Base-by-base conservation (phyloP, 1,140 invertebrate genomes). In the Heliconius eleuchia region DNA sequence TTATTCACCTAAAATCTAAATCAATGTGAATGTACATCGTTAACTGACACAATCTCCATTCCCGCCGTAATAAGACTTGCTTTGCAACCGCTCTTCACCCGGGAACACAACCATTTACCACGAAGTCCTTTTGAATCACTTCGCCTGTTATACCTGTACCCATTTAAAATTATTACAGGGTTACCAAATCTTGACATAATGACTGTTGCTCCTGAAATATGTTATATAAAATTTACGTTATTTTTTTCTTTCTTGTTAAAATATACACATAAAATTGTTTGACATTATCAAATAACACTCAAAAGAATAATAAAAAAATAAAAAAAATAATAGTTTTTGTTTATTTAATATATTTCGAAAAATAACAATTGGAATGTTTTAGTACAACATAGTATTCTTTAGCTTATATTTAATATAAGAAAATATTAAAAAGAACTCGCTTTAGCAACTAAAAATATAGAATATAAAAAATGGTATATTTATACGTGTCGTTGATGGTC, bases 51-150 rank as follows among this genome's bases (percentile, higher is more conserved):
- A 9, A 57, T 57, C 55, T 57, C 55, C n/a, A 57, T 57, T 9
- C 7, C 55, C n/a, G 18, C n/a, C 6, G 55, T 57, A 57, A 57
- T 9, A 57, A 57, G 19, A 57, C 55, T 57, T 0, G 85, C 83
- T 23, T 79, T 78, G 52, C 88, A 91, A 3, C 85, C 86, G 1
- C 50, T 73, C 0, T 73, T 72, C 8, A 52, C 55, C 46, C 78
- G 83, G 13, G 77, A 77, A 18, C 87, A 89, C 6, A 52, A 66
- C 88, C 88, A 89, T 18, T 74, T 77, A 19, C 52, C 78, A 71
- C 34, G 82, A 1, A 73, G n/a, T n/a, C 82, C 80, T 1, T 78
- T 80, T 57, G 77, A 80, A 2, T 66, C 34, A 46, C 57, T 77
- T 0, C 80, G 75, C 27, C 71, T 82, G 30, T 86, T 85, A 18